Conservation (phyloP, 2,797 vertebrate genomes). For the Lacerta viridis region DNA sequence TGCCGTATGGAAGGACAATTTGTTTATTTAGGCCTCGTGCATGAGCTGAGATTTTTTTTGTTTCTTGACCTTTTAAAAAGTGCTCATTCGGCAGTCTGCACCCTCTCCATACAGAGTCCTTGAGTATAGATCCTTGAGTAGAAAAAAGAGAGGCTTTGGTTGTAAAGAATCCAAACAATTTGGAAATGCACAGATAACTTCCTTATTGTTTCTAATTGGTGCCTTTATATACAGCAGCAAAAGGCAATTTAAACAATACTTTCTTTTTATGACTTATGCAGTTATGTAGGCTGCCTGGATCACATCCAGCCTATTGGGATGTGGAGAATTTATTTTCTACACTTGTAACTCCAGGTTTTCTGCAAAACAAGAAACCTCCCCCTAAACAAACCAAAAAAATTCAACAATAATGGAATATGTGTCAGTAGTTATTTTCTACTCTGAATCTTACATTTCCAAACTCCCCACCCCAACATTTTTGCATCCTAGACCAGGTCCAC, state of each 20-base stretch:
- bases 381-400: neutral
- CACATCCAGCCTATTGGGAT: constrained; percentile 37
- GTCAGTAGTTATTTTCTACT: neutral
- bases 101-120: neutral
- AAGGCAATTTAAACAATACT: constrained; percentile 59
- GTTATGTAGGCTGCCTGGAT: constrained; percentile 27
- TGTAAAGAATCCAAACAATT: constrained; percentile 56
- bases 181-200: constrained; percentile 54
- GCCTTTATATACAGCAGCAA: constrained; percentile 50
- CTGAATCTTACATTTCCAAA: constrained; percentile 12
- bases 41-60: neutral
- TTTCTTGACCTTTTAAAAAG: neutral
- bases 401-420: neutral
- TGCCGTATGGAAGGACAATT: neutral
- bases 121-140: neutral
- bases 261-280: constrained; percentile 56
- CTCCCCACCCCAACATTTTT: constrained; percentile 2
- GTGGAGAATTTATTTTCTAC: constrained; percentile 55
- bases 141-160: neutral
- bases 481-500: neutral
- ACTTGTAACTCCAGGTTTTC: constrained; percentile 37
- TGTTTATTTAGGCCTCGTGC: neutral
- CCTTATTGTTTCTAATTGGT: constrained; percentile 40
- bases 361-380: neutral
- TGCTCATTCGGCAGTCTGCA: neutral